Evolutionary conservation across 1,140 invertebrate genomes (phyloP).

Genomic region (Apolygus lucorum): DNA sequence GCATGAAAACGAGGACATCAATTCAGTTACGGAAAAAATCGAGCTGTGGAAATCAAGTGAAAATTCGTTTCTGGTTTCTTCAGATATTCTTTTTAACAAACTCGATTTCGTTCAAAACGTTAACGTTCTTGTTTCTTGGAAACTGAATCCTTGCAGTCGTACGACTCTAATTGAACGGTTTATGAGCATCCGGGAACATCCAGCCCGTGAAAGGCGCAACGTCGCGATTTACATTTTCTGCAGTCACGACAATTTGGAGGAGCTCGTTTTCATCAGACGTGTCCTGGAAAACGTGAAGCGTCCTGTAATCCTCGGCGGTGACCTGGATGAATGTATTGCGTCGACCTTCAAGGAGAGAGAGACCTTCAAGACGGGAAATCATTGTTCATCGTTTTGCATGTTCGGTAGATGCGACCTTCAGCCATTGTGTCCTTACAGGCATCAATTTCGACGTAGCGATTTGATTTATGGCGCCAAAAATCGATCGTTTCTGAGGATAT

Average conservation of each 20-base stretch:
- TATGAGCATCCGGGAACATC: background rate
- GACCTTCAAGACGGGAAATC: background rate
- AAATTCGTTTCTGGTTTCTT: background rate
- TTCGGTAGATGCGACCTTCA: background rate
- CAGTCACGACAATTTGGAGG: background rate
- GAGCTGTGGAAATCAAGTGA: background rate
- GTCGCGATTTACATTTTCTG: background rate
- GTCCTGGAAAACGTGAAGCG: background rate
- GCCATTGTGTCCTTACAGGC: background rate
- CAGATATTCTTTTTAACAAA: background rate
- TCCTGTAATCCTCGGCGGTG: background rate
- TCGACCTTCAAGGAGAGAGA: background rate
- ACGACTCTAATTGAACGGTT: background rate
- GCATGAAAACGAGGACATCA: background rate
- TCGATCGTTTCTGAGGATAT: background rate
- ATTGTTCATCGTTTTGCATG: background rate
- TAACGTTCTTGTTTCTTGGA: background rate
- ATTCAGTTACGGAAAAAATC: background rate
- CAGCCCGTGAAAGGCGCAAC: background rate
- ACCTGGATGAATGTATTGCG: background rate
- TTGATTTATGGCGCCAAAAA: background rate
- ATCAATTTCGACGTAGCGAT: background rate
- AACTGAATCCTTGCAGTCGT: background rate
- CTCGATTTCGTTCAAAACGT: background rate
- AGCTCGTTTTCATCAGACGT: background rate